A percentile compares a stretch with the other conserved stretches of the same genome.
Evolutionary conservation across 2,113 vertebrate genomes (phyloP).

Genomic region (Colaptes auratus): DNA sequence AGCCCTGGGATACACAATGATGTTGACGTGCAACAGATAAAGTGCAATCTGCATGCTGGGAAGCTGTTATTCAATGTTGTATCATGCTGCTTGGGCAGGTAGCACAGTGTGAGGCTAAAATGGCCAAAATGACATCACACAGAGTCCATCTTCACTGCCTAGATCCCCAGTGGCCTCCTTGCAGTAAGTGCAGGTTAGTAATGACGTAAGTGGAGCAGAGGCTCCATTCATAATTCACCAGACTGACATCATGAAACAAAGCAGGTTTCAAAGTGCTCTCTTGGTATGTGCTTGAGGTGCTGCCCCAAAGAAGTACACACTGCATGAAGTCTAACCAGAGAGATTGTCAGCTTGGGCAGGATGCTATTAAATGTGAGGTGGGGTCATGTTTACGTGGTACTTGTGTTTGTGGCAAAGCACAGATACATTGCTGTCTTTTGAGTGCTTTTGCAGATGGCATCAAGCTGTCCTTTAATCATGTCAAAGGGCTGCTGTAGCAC

Average conservation of each 20-base stretch:
- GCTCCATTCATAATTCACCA: not conserved
- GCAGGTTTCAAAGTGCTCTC: not conserved
- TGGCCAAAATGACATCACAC: not conserved
- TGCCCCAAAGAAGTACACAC: not conserved
- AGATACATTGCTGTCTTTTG: not conserved
- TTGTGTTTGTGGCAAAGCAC: not conserved
- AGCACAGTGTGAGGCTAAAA: not conserved
- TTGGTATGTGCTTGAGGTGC: not conserved
- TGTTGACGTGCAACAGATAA: not conserved
- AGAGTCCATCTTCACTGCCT: rapidly evolving
- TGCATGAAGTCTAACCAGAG: not conserved
- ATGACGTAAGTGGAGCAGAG: not conserved
- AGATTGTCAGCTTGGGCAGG: not conserved
- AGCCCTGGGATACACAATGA: rapidly evolving
- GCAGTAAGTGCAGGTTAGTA: not conserved
- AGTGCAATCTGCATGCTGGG: not conserved
- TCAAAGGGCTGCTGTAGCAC: not conserved
- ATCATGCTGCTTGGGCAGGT: rapidly evolving
- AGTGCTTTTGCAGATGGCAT: not conserved
- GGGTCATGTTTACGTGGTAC: not conserved
- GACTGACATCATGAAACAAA: not conserved
- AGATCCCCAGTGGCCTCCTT: not conserved
- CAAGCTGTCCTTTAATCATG: not conserved
- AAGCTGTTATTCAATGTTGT: not conserved
- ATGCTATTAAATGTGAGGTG: not conserved